These are phyloP conservation scores for Procambarus clarkii DNA, from an alignment of 1,140 invertebrate genomes.

Conservation along the genomic window DNA sequence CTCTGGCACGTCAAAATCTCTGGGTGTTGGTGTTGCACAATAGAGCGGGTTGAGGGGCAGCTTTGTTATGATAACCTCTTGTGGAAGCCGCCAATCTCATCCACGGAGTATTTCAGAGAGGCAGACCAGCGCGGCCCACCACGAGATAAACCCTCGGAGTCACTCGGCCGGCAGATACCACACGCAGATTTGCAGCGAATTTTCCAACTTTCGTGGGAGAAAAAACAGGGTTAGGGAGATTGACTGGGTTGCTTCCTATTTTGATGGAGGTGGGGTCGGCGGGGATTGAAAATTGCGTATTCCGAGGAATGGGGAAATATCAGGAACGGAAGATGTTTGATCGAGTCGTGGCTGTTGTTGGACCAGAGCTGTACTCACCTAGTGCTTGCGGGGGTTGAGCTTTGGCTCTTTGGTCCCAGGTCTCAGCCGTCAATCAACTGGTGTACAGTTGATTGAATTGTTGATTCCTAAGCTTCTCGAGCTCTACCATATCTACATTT, in stretches of 20 bases:
- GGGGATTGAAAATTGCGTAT: neutral
- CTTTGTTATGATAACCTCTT: neutral
- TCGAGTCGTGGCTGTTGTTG: too few species aligned
- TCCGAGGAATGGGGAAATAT: too few species aligned
- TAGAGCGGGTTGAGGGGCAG: neutral
- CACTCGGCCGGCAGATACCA: neutral
- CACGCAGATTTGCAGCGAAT: neutral
- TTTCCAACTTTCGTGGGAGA: neutral
- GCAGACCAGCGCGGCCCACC: neutral
- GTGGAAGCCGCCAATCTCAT: neutral
- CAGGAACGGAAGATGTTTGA: too few species aligned
- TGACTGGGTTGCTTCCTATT: neutral
- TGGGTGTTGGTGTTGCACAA: neutral
- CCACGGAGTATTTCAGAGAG: neutral
- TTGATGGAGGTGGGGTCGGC: neutral
- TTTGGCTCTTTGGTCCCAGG: too few species aligned
- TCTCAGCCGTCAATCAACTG: too few species aligned
- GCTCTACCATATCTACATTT: too few species aligned
- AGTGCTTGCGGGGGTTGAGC: too few species aligned
- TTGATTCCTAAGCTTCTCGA: too few species aligned
- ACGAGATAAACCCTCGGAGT: neutral
- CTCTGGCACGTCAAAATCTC: neutral
- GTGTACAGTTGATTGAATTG: too few species aligned
- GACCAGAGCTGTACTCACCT: too few species aligned
- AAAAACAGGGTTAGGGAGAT: neutral